These are phyloP conservation scores for Fulica atra DNA, from an alignment of 2,113 vertebrate species.

Conservation along the genomic window DNA sequence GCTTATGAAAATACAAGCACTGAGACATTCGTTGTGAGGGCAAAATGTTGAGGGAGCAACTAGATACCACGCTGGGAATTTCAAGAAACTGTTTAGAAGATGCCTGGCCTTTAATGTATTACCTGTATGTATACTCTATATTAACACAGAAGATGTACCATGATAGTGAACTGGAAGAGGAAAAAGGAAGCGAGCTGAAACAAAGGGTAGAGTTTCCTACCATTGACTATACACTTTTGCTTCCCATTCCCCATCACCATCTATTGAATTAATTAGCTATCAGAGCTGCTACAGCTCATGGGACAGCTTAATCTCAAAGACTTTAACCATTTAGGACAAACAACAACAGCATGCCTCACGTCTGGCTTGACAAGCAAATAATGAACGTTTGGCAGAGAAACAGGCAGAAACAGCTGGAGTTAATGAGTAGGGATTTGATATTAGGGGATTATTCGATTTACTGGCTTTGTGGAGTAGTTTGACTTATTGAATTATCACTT, in stretches of 20 bases:
- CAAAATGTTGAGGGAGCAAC: background rate
- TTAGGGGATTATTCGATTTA: constrained; percentile 31
- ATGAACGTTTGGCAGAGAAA: background rate
- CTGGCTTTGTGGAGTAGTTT: constrained; percentile 10
- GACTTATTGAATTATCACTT: constrained; percentile 51
- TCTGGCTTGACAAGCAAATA: constrained; percentile 12
- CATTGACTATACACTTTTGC: background rate
- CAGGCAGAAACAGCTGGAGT: constrained; percentile 15
- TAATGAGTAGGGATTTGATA: constrained; percentile 32
- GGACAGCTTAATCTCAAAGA: background rate
- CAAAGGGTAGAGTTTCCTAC: background rate
- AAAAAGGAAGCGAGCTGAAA: background rate
- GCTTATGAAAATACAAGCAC: background rate
- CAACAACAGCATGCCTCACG: background rate
- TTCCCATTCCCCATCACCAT: background rate
- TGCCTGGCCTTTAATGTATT: background rate
- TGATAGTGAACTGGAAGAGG: background rate
- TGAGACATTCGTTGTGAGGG: background rate
- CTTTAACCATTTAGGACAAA: background rate
- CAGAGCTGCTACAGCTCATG: background rate
- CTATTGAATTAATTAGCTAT: background rate
- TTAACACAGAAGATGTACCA: background rate
- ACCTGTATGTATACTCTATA: background rate
- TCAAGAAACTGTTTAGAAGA: background rate
- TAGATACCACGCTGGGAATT: background rate